Percentiles rank a stretch among this genome's conserved stretches.
Conservation (phyloP, 2,888 invertebrate species). For the Stenoptilia bipunctidactyla region DNA sequence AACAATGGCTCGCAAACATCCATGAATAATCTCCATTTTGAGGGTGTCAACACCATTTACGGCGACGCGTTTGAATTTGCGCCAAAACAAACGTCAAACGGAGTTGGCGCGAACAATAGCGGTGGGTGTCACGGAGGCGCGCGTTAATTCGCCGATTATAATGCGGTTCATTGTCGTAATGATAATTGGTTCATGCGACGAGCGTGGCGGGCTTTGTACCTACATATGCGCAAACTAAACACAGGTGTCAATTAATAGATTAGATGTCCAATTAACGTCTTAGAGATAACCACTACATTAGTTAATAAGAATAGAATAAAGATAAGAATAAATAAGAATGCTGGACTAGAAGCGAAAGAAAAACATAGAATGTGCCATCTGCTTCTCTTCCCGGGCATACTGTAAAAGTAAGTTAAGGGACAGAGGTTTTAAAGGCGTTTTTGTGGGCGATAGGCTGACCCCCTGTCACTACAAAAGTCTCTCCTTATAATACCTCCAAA, state of each 20-base stretch:
- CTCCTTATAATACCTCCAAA: no score
- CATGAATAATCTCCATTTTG: constrained; percentile 66
- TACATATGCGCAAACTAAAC: neutral
- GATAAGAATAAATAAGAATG: no score
- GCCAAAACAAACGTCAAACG: constrained; percentile 56
- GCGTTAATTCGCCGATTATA: constrained; percentile 42
- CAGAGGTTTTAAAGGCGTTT: no score
- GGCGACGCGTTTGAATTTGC: constrained; percentile 38
- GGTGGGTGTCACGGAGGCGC: constrained; percentile 29
- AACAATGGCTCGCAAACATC: constrained; percentile 58
- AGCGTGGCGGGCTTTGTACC: neutral
- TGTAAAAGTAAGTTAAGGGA: no score
- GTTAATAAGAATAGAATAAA: no score
- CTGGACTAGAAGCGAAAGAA: no score
- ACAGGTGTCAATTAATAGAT: constrained; percentile 5
- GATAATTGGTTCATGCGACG: constrained; percentile 38
- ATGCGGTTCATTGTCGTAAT: constrained; percentile 40
- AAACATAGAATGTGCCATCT: no score
- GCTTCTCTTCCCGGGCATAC: no score
- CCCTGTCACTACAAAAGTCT: no score
- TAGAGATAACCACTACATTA: no score
- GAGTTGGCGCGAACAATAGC: constrained; percentile 41
- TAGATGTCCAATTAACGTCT: no score
- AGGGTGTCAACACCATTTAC: constrained; percentile 61
- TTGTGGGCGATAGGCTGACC: no score